These are phyloP conservation scores for Montipora cactus DNA, from an alignment of 64 coral and sea anemone species.

Conservation along the genomic window DNA sequence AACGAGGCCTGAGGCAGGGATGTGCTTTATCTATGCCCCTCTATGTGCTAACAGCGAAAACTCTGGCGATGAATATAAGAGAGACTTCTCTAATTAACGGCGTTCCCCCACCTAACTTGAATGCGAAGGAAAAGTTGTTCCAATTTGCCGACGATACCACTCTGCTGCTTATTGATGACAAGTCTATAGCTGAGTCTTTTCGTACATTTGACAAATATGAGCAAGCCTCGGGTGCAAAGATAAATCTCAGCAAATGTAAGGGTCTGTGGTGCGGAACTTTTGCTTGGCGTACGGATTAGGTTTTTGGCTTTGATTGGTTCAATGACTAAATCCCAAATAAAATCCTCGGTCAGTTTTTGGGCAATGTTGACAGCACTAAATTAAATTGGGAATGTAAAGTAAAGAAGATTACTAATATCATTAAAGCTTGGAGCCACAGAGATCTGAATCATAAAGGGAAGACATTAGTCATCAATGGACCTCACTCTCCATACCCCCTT, in stretches of 20 bases:
- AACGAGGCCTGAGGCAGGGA: slow-evolving; percentile 13
- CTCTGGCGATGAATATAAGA: background rate
- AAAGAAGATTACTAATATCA: background rate
- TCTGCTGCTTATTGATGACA: background rate
- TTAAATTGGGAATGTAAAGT: background rate
- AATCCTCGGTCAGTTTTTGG: background rate
- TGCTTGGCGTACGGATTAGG: background rate
- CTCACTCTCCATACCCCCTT: background rate
- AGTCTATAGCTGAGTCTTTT: slow-evolving; percentile 18
- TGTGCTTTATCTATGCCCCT: slow-evolving; percentile 57
- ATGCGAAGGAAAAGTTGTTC: background rate
- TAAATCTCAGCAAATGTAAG: slow-evolving; percentile 42
- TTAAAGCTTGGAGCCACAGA: background rate
- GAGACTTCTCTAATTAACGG: background rate
- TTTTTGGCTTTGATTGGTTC: background rate
- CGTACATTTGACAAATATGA: background rate
- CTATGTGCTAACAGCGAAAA: slow-evolving; percentile 44
- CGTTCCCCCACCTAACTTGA: background rate
- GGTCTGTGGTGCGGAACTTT: background rate
- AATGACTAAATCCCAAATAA: background rate
- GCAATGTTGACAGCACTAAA: background rate
- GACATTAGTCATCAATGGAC: slow-evolving; percentile 36
- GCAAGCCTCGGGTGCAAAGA: slow-evolving; percentile 37
- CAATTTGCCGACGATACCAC: slow-evolving; percentile 66
- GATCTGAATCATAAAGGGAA: slow-evolving; percentile 7